These are phyloP conservation scores for Alviniconcha marisindica DNA, from an alignment of 1,140 invertebrate genomes.

Conservation along the genomic window DNA sequence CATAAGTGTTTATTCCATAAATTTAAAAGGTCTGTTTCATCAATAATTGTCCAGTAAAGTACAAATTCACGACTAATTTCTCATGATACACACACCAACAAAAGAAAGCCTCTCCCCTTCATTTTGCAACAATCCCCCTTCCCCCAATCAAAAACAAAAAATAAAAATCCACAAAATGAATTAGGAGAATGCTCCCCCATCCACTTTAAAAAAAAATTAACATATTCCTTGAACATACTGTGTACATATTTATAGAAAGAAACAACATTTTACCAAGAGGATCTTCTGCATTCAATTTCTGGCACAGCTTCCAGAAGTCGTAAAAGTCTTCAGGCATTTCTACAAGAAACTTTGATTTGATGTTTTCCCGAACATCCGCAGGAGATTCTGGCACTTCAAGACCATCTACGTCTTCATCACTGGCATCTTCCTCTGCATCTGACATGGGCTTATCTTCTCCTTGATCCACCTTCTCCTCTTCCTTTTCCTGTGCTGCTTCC, in stretches of 20 bases:
- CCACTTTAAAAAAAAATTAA: background rate
- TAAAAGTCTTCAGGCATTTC: conserved; percentile 95
- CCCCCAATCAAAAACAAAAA: too few species aligned
- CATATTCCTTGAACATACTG: background rate
- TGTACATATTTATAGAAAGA: background rate
- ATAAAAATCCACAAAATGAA: too few species aligned
- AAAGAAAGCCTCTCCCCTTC: too few species aligned
- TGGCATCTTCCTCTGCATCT: conserved; percentile 19
- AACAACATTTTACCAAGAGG: conserved; percentile 76
- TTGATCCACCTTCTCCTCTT: too few species aligned
- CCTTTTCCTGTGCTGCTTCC: background rate
- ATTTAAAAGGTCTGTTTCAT: too few species aligned
- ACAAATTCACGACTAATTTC: too few species aligned
- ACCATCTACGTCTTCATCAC: conserved; percentile 45
- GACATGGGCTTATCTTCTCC: background rate
- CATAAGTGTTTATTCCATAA: too few species aligned
- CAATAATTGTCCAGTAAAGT: too few species aligned
- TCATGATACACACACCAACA: too few species aligned
- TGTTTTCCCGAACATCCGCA: conserved; percentile 76
- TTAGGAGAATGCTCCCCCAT: background rate
- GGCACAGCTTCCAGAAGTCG: conserved; percentile 88
- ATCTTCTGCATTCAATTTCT: conserved; percentile 80
- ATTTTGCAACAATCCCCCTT: too few species aligned
- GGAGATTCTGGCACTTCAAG: conserved; percentile 55
- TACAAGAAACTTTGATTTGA: conserved; percentile 87